Conservation (phyloP, 2,888 invertebrate species). For the Watsonalla cultraria region DNA sequence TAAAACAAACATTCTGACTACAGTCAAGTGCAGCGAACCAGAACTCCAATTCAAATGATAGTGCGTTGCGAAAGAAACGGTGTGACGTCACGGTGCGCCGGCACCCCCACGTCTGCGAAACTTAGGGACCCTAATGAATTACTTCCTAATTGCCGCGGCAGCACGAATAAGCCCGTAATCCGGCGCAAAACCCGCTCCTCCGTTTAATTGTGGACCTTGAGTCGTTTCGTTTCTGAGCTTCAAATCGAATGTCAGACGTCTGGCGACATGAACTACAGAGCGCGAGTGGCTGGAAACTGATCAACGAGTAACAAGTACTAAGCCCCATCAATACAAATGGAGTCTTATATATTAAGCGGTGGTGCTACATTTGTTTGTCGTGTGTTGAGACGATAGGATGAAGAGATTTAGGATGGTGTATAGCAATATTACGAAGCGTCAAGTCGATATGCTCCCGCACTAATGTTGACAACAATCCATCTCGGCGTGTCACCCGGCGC, state of each 20-base stretch:
- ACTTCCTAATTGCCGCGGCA: slow-evolving; percentile 77
- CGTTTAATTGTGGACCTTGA: slow-evolving; percentile 71
- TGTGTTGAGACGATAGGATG: slow-evolving; percentile 17
- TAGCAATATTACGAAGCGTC: slow-evolving; percentile 50
- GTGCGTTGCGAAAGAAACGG: slow-evolving; percentile 50
- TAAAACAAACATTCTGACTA: slow-evolving; percentile 30
- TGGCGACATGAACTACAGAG: slow-evolving; percentile 57
- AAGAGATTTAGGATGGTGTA: slow-evolving; percentile 12
- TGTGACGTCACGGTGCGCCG: slow-evolving; percentile 61
- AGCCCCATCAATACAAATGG: slow-evolving; percentile 29
- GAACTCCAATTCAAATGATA: slow-evolving; percentile 39
- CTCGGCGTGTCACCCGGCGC: slow-evolving; percentile 70
- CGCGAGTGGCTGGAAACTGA: slow-evolving; percentile 44
- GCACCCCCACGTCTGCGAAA: slow-evolving; percentile 78
- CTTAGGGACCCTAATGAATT: slow-evolving; percentile 78
- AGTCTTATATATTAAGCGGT: slow-evolving; percentile 40
- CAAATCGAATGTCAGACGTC: slow-evolving; percentile 64
- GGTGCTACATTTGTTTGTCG: slow-evolving; percentile 26
- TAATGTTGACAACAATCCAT: slow-evolving; percentile 76
- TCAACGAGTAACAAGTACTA: slow-evolving; percentile 41
- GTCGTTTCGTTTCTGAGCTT: slow-evolving; percentile 61
- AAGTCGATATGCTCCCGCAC: slow-evolving; percentile 72
- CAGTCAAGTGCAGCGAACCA: slow-evolving; percentile 37
- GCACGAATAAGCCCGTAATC: slow-evolving; percentile 71
- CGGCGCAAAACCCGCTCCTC: slow-evolving; percentile 54